These are phyloP conservation scores for Meteorus sp. DNA, from an alignment of 1,140 invertebrate genomes.

Conservation along the genomic window DNA sequence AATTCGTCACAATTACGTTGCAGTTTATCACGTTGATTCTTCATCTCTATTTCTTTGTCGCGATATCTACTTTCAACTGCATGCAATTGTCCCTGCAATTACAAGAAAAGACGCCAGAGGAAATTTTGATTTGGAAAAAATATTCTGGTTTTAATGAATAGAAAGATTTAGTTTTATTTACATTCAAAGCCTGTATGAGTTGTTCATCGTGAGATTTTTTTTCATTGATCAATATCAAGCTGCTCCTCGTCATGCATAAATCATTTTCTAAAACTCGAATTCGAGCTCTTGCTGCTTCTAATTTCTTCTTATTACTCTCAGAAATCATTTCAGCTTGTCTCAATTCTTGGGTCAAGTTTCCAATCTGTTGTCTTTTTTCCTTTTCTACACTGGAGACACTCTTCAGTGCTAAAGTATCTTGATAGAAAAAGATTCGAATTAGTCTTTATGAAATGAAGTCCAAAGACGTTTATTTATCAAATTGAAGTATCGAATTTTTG, in stretches of 20 bases:
- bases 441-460: no score
- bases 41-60: conserved; percentile 33
- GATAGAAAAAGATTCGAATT: no score
- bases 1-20: conserved; percentile 35
- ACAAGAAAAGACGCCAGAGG: conserved; percentile 26
- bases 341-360: conserved; percentile 59
- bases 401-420: no score
- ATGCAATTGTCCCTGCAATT: conserved; percentile 40
- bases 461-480: no score
- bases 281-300: conserved; percentile 61
- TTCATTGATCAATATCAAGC: conserved; percentile 59
- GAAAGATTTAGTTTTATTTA: conserved; percentile 33
- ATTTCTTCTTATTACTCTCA: conserved; percentile 61
- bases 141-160: neutral
- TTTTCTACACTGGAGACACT: no score
- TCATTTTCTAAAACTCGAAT: conserved; percentile 64
- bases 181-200: conserved; percentile 61
- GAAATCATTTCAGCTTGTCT: conserved; percentile 42
- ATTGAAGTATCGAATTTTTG: no score
- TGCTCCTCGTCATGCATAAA: conserved; percentile 51
- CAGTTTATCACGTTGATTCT: conserved; percentile 33
- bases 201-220: conserved; percentile 63
- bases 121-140: conserved; percentile 19
- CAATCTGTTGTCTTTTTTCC: conserved; percentile 60
- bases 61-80: conserved; percentile 32